Base-by-base conservation (phyloP, 2,888 invertebrate genomes). In the Silvanus unidentatus region DNA sequence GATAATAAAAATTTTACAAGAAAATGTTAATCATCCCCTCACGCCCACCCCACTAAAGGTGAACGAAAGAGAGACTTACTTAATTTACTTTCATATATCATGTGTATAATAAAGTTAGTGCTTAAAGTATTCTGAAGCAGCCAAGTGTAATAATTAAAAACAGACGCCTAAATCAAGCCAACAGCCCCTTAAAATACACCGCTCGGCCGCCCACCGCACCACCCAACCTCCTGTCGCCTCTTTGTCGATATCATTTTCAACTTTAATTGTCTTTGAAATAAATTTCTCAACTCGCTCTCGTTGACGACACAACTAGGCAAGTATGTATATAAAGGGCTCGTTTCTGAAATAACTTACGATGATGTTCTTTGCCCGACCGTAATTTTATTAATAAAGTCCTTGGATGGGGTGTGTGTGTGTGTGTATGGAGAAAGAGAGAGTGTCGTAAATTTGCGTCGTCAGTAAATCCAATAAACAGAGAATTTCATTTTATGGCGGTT, bases 191-290 rank as follows among this genome's bases (percentile, higher is more conserved):
- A n/a, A n/a, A n/a, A n/a, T n/a, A n/a, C n/a, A n/a, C n/a, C n/a
- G n/a, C n/a, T n/a, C n/a, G n/a, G n/a, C n/a, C n/a, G n/a, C n/a
- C n/a, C n/a, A n/a, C n/a, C n/a, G n/a, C n/a, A n/a, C n/a, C 22
- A 5, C 22, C 8, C 22, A 3, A 22, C 22, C 22, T 8, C 22
- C 8, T 22, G 8, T 22, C 8, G 8, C 22, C 22, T 3, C 12
- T 32, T 32, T 32, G 32, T 32, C 32, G 32, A 32, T 32, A 32
- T 32, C 32, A 32, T 32, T 32, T 32, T 32, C 32, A 32, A 32
- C 32, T 32, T 32, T 32, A 32, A 32, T 32, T 32, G 32, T 32
- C 32, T 32, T 32, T 11, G 32, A 32, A 32, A 32, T 32, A 32
- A 32, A 32, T 32, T 32, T 32, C 12, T 11, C 10, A 28, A n/a